These are phyloP conservation scores for Epicampocera succincta DNA, from an alignment of 2,888 invertebrate genomes.

Conservation along the genomic window DNA sequence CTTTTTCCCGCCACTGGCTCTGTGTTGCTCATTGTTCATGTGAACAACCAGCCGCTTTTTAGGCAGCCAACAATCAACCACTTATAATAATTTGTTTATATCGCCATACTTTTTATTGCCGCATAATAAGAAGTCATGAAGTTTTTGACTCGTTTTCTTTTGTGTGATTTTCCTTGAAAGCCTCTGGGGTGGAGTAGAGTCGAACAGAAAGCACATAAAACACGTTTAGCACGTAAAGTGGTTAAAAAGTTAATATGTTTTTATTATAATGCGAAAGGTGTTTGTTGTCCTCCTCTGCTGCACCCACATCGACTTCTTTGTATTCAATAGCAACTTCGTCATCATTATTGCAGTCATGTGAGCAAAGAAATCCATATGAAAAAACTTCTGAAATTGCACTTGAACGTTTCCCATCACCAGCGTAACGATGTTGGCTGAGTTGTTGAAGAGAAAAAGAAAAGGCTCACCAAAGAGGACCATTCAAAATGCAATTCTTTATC, in stretches of 20 bases:
- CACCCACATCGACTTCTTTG: too few relatives aligned
- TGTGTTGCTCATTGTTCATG: background rate
- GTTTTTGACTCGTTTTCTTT: background rate
- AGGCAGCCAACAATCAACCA: constrained; percentile 4
- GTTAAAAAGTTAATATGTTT: constrained; percentile 55
- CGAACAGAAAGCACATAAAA: constrained; percentile 1
- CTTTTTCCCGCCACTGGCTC: background rate
- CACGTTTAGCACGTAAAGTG: constrained; percentile 48
- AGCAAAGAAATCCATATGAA: constrained; percentile 2
- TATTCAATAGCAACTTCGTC: constrained; percentile 31
- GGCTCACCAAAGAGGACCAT: constrained; percentile 44
- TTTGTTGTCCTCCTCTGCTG: background rate
- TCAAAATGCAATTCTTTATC: constrained; percentile 45
- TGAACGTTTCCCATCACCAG: constrained; percentile 34
- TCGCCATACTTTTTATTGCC: background rate
- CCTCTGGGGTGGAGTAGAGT: background rate
- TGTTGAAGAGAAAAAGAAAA: constrained; percentile 10
- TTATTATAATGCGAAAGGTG: constrained; percentile 48
- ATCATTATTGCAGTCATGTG: constrained; percentile 29
- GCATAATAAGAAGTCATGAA: constrained; percentile 24
- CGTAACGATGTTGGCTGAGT: constrained; percentile 27
- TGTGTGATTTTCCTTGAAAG: background rate
- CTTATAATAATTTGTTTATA: constrained; percentile 47
- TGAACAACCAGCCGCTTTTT: background rate
- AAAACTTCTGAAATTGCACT: constrained; percentile 26